A percentile compares a stretch with the other conserved stretches of the same genome.
Evolutionary conservation across 2,797 vertebrate species (phyloP).

Genomic region (Labeo calbasu): DNA sequence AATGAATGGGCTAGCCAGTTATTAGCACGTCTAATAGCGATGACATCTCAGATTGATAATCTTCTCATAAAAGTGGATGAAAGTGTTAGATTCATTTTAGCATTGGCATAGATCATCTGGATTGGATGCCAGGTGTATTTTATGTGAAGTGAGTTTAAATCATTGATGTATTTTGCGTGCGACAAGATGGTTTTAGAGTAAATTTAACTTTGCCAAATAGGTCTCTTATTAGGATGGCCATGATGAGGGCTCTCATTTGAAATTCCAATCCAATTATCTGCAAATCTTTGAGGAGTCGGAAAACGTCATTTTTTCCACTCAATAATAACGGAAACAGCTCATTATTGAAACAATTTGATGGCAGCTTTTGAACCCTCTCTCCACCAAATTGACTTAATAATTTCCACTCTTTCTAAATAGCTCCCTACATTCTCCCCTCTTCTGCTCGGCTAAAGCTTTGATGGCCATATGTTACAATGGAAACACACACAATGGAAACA

Average conservation of each 20-base stretch:
- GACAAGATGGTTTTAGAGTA: slow-evolving; percentile 28
- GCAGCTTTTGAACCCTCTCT: slow-evolving; percentile 62
- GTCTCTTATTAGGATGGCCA: slow-evolving; percentile 11
- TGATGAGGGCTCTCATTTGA: slow-evolving; percentile 62
- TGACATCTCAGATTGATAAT: slow-evolving; percentile 46
- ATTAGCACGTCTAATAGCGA: slow-evolving; percentile 40
- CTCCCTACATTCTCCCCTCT: slow-evolving; percentile 53
- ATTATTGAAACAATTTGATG: slow-evolving; percentile 68
- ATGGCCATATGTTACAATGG: slow-evolving; percentile 64
- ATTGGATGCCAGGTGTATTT: slow-evolving; percentile 39
- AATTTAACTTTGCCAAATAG: slow-evolving; percentile 55
- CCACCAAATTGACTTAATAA: slow-evolving; percentile 62
- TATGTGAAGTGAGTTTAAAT: slow-evolving; percentile 36
- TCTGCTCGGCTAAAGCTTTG: slow-evolving; percentile 48
- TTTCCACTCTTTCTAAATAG: slow-evolving; percentile 59
- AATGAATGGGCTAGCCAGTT: slow-evolving; percentile 27
- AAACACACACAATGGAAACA: slow-evolving; percentile 60
- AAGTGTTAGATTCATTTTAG: slow-evolving; percentile 29
- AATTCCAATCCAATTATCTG: slow-evolving; percentile 61
- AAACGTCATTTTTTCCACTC: slow-evolving; percentile 64
- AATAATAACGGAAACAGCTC: slow-evolving; percentile 63
- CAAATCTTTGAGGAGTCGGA: slow-evolving; percentile 58
- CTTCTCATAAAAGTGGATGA: slow-evolving; percentile 37
- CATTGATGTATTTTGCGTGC: slow-evolving; percentile 42
- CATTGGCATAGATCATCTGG: slow-evolving; percentile 29